Conservation (phyloP, 1,140 invertebrate species). For the Nomia melanderi region DNA sequence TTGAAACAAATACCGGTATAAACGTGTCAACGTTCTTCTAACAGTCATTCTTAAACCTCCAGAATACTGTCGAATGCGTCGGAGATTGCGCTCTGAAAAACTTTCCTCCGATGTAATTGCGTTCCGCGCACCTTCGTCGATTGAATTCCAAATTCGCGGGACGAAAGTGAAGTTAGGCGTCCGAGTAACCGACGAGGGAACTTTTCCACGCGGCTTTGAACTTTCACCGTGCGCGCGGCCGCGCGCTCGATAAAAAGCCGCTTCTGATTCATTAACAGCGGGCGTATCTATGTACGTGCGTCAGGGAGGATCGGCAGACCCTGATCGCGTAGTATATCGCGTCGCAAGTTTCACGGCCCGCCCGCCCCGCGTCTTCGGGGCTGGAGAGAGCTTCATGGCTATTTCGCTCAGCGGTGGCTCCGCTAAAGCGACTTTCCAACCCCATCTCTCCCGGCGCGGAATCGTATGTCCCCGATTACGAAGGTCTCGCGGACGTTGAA, state of each 20-base stretch:
- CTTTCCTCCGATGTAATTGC: background rate
- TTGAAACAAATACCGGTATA: no score
- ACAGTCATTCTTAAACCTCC: no score
- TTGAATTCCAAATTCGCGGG: background rate
- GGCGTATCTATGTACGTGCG: background rate
- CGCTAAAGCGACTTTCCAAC: slow-evolving; percentile 43
- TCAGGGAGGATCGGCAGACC: background rate
- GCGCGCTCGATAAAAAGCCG: background rate
- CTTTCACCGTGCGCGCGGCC: slow-evolving; percentile 17
- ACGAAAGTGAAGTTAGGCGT: background rate
- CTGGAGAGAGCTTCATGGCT: background rate
- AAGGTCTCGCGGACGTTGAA: slow-evolving; percentile 74
- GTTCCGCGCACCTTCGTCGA: background rate
- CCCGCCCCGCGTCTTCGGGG: background rate
- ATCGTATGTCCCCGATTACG: slow-evolving; percentile 68
- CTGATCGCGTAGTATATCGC: background rate
- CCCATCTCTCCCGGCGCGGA: slow-evolving; percentile 37
- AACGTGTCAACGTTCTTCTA: no score
- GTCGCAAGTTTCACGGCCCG: slow-evolving; percentile 13
- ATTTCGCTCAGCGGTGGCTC: slow-evolving; percentile 7
- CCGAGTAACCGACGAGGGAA: background rate
- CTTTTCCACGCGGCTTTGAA: background rate
- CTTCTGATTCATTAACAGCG: background rate
- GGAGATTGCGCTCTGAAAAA: no score
- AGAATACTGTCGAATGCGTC: no score